A percentile compares a stretch with the other conserved stretches of the same genome.
Conservation (phyloP, 35 echinoderm and acorn worm genomes). For the Heliocidaris erythrogramma region DNA sequence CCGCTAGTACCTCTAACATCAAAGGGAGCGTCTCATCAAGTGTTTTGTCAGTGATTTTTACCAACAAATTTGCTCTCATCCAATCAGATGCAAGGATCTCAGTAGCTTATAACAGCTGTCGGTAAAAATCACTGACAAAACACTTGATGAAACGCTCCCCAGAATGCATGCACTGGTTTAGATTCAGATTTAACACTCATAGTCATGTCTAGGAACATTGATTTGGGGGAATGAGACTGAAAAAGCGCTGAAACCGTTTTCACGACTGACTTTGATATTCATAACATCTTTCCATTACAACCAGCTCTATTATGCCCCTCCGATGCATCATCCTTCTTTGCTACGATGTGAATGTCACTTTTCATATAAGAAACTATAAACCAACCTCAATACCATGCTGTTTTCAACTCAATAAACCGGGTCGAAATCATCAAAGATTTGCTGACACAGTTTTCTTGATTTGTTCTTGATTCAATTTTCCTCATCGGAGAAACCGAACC, state of each 20-base stretch:
- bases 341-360: background rate
- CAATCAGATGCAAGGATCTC: too few species aligned
- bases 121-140: too few species aligned
- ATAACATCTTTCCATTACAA: background rate
- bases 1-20: background rate
- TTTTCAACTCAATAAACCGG: background rate
- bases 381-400: background rate
- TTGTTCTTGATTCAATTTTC: background rate
- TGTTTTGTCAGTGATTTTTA: too few species aligned
- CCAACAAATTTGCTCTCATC: too few species aligned
- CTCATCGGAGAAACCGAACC: background rate
- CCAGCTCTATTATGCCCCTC: background rate
- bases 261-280: background rate
- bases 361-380: background rate
- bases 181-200: too few species aligned
- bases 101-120: too few species aligned
- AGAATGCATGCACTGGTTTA: background rate
- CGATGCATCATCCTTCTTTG: background rate
- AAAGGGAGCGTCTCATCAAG: too few species aligned
- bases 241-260: background rate
- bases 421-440: constrained; percentile 10
- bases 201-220: too few species aligned
- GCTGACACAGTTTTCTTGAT: background rate
- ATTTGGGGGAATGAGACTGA: background rate
- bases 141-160: too few species aligned